Evolutionary conservation across 2,113 vertebrate species (phyloP).

Genomic region (Rhizomys pruinosus): DNA sequence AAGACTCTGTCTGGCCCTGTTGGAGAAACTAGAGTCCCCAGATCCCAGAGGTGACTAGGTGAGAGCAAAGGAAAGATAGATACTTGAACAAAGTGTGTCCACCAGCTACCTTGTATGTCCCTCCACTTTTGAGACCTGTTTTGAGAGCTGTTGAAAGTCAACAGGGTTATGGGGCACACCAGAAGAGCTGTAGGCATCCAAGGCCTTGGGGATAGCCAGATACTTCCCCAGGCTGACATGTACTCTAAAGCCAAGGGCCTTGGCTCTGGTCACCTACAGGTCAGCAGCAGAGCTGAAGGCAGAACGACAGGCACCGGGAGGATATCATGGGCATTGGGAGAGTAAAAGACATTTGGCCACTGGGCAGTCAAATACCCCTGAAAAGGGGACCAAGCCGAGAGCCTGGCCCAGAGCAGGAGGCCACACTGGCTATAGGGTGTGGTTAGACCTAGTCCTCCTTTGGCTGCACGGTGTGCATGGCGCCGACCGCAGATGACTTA

Average conservation of each 20-base stretch:
- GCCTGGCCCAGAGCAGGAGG: background rate
- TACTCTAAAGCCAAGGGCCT: fast-evolving
- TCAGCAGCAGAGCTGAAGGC: background rate
- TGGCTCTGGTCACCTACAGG: background rate
- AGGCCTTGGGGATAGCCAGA: fast-evolving
- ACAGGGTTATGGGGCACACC: background rate
- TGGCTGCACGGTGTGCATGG: background rate
- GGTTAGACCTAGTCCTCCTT: background rate
- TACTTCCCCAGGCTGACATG: background rate
- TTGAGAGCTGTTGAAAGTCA: background rate
- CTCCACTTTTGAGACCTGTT: background rate
- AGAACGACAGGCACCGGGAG: background rate
- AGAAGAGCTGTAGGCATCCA: background rate
- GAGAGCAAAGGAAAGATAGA: background rate
- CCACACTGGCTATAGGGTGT: fast-evolving
- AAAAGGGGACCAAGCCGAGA: fast-evolving
- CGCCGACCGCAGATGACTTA: slow-evolving; percentile 72
- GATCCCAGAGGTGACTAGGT: background rate
- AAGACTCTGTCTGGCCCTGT: fast-evolving
- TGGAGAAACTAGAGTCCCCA: background rate
- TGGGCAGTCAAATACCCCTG: background rate
- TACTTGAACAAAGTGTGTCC: background rate
- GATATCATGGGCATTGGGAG: fast-evolving
- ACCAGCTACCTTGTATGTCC: too few relatives aligned
- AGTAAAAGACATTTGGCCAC: background rate